phyloP scores from a whole-genome alignment of 2,797 vertebrate species.

The Mastacembelus armatus region DNA sequence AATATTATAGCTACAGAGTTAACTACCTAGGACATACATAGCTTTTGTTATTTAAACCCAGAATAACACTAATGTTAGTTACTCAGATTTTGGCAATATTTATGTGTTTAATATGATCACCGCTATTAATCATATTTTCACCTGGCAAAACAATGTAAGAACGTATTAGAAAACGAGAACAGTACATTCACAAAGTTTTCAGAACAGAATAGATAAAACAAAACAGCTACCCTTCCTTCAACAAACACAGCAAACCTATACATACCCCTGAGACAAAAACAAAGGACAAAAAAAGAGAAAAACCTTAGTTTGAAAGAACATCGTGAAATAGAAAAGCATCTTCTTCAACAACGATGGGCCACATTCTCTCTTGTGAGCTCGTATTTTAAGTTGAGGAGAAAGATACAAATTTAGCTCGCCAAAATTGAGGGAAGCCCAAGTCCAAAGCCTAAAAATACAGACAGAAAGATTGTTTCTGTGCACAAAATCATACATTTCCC shows the following conservation, averaged over 20 bases:
- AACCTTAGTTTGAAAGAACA: conserved; percentile 31
- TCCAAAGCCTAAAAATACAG: conserved; percentile 76
- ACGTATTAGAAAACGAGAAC: conserved; percentile 25
- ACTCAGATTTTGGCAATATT: conserved; percentile 61
- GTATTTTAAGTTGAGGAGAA: conserved; percentile 68
- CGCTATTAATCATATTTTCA: conserved; percentile 25
- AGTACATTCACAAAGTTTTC: conserved; percentile 64
- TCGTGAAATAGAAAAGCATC: conserved; percentile 48
- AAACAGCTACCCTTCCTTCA: conserved; percentile 43
- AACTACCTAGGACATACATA: conserved; percentile 42
- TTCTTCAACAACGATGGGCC: conserved; percentile 64
- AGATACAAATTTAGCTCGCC: conserved; percentile 78
- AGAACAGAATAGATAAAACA: conserved; percentile 24
- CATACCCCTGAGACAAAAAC: conserved; percentile 77
- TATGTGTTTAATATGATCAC: conserved; percentile 28
- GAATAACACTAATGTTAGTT: conserved; percentile 36
- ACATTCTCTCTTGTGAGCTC: conserved; percentile 55
- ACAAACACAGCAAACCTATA: conserved; percentile 49
- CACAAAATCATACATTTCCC: conserved; percentile 75
- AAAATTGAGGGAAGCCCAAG: conserved; percentile 80
- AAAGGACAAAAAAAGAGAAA: conserved; percentile 19
- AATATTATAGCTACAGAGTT: conserved; percentile 38
- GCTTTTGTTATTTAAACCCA: conserved; percentile 46
- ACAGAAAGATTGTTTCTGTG: conserved; percentile 67
- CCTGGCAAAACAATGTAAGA: conserved; percentile 32